A percentile compares a stretch with the other conserved stretches of the same genome.
phyloP scores from a whole-genome alignment of 2,797 vertebrate species.

The Epinephelus malabaricus region DNA sequence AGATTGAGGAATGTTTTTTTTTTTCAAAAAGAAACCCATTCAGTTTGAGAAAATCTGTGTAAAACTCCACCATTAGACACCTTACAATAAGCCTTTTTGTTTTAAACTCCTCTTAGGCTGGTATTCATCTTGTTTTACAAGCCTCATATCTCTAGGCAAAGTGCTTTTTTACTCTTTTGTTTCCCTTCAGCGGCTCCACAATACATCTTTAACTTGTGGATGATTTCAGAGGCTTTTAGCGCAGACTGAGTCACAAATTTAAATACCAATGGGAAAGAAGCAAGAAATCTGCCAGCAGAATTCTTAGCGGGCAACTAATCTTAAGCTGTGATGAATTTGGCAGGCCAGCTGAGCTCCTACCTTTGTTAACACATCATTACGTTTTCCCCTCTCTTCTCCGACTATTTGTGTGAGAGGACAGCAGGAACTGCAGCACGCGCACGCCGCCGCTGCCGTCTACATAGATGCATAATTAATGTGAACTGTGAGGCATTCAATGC shows the following conservation, averaged over 20 bases:
- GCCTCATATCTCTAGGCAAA: constrained; percentile 48
- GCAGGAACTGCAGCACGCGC: constrained; percentile 43
- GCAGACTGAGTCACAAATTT: constrained; percentile 55
- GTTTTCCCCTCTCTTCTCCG: constrained; percentile 25
- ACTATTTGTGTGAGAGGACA: constrained; percentile 56
- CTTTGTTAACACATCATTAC: constrained; percentile 69
- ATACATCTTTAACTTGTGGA: constrained; percentile 55
- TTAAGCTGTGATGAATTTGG: constrained; percentile 69
- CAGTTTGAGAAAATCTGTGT: constrained; percentile 26
- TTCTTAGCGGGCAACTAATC: constrained; percentile 65
- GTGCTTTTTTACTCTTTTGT: constrained; percentile 55
- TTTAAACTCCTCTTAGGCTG: constrained; percentile 36
- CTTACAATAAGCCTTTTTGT: constrained; percentile 28
- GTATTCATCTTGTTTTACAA: constrained; percentile 43
- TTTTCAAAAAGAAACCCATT: constrained; percentile 7
- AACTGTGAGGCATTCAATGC: constrained; percentile 56
- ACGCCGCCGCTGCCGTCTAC: constrained; percentile 34
- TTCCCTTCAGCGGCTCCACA: constrained; percentile 52
- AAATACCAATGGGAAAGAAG: constrained; percentile 58
- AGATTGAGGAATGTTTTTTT: constrained; percentile 8
- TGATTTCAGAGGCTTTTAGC: constrained; percentile 63
- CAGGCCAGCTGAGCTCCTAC: constrained; percentile 55
- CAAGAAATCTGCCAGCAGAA: constrained; percentile 51
- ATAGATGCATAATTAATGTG: constrained; percentile 78
- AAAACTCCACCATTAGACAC: constrained; percentile 18